A percentile compares a stretch with the other conserved stretches of the same genome.
phyloP scores from a whole-genome alignment of 2,797 vertebrate species.

The Eulemur rubriventer region DNA sequence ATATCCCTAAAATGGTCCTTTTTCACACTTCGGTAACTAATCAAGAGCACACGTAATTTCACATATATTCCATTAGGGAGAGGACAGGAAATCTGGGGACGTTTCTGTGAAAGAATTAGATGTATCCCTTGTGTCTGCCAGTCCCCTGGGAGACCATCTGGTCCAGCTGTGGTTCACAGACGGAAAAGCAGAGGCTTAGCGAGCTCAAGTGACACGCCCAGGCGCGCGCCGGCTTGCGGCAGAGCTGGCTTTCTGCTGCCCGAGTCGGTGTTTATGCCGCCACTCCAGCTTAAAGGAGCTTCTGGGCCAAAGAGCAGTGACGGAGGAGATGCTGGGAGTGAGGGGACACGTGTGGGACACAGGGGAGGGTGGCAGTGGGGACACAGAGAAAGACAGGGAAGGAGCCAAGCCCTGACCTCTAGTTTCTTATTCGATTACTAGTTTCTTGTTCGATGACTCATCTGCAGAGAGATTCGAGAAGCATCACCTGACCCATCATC shows the following conservation, averaged over 20 bases:
- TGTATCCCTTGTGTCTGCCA: background rate
- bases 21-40: too few relatives aligned
- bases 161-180: background rate
- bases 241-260: background rate
- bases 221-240: too few relatives aligned
- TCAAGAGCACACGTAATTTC: background rate
- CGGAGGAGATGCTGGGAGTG: background rate
- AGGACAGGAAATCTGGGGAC: background rate
- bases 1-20: too few relatives aligned
- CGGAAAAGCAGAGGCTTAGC: background rate
- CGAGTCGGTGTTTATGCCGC: background rate
- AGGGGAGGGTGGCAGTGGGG: background rate
- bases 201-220: background rate
- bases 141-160: background rate
- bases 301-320: background rate
- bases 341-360: background rate
- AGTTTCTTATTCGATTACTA: background rate
- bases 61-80: too few relatives aligned
- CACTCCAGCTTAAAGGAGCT: background rate
- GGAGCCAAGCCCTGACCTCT: background rate
- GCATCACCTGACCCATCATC: background rate
- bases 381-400: background rate
- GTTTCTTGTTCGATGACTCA: background rate
- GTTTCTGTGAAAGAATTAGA: background rate
- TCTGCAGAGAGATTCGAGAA: background rate